A percentile compares a stretch with the other conserved stretches of the same genome.
Evolutionary conservation across 2,888 invertebrate species (phyloP).

Genomic region (Sabellastarte sp.): DNA sequence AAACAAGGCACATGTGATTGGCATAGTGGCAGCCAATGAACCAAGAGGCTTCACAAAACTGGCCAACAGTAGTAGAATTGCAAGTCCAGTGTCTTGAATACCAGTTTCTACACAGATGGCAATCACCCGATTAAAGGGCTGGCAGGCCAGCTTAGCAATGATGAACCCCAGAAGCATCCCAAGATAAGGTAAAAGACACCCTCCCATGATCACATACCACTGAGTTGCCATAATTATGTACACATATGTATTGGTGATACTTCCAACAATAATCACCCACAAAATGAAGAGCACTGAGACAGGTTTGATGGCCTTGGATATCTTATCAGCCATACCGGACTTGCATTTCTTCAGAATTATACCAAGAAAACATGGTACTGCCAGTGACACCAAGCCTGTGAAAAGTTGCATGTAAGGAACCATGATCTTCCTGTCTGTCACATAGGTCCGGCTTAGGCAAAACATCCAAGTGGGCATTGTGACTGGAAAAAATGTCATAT

Average conservation of each 20-base stretch:
- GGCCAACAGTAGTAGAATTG: not conserved
- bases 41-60: not conserved
- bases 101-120: not conserved
- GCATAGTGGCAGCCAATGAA: not conserved
- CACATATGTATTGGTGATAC: conserved; percentile 1
- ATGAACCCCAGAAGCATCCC: not conserved
- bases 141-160: not conserved
- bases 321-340: not conserved
- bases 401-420: conserved; percentile 59
- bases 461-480: conserved; percentile 63
- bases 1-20: not conserved
- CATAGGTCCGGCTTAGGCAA: conserved; percentile 54
- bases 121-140: not conserved
- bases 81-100: conserved; percentile 1
- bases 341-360: not conserved
- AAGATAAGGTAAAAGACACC: not conserved
- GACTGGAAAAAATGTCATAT: conserved; percentile 35
- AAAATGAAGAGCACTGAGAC: not conserved
- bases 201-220: not conserved
- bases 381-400: conserved; percentile 54
- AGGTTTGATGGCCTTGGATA: not conserved
- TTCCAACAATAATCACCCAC: conserved; percentile 2
- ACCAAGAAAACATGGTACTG: conserved; percentile 46
- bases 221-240: not conserved
- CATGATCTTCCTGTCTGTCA: conserved; percentile 33